These are phyloP conservation scores for Micromys minutus DNA, from an alignment of 2,113 vertebrate genomes.

Conservation along the genomic window DNA sequence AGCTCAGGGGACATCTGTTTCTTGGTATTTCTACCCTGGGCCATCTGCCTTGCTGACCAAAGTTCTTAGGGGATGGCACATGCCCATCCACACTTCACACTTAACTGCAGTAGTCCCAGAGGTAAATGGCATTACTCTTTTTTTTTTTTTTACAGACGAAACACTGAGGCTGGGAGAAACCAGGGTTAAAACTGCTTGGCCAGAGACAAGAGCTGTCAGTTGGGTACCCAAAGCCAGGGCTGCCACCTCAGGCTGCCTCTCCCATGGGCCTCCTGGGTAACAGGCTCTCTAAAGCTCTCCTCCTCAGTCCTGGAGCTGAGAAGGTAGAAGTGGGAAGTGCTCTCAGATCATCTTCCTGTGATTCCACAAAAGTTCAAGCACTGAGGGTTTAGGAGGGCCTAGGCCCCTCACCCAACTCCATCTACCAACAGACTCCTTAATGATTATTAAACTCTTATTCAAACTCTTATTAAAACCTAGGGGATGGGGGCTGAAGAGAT, in stretches of 20 bases:
- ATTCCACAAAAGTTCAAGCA: neutral
- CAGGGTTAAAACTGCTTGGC: neutral
- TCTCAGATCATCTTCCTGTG: neutral
- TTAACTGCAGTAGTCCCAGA: neutral
- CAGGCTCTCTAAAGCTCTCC: neutral
- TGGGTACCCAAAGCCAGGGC: neutral
- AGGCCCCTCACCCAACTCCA: neutral
- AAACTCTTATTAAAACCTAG: neutral
- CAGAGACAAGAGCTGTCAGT: neutral
- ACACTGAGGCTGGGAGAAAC: neutral
- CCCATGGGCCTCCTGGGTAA: neutral
- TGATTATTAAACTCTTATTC: too few species aligned
- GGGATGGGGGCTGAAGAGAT: too few species aligned
- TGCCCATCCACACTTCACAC: neutral
- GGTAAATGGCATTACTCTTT: accelerated
- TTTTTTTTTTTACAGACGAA: neutral
- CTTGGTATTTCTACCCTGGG: neutral
- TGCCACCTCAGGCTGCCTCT: neutral
- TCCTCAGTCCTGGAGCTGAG: neutral
- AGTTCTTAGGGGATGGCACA: accelerated
- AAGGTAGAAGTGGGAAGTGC: neutral
- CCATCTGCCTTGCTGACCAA: neutral
- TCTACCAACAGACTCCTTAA: neutral
- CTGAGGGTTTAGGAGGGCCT: neutral
- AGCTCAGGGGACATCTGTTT: neutral